These are phyloP conservation scores for Forbesichthys agassizii DNA, from an alignment of 2,113 vertebrate species.

Conservation along the genomic window DNA sequence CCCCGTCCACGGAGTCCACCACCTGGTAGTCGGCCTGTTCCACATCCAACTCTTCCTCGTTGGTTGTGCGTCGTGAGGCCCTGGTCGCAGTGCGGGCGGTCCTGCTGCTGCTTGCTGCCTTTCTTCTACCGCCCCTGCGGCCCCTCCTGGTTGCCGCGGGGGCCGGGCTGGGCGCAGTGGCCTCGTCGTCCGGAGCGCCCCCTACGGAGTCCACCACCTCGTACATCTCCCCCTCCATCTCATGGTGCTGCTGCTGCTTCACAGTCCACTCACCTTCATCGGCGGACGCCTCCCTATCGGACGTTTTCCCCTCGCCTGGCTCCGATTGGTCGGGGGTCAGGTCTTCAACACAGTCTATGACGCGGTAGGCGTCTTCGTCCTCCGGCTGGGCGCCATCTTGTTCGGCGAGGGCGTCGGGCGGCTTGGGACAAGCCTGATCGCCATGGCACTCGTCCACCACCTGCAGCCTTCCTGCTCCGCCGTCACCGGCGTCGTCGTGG, in stretches of 20 bases:
- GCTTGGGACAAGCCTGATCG: too few relatives aligned
- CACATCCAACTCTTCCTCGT: not conserved
- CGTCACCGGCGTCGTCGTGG: not conserved
- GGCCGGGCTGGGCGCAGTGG: too few relatives aligned
- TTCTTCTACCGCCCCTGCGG: constrained; percentile 28
- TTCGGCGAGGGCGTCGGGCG: too few relatives aligned
- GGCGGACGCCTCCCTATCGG: too few relatives aligned
- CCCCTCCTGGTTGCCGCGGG: too few relatives aligned
- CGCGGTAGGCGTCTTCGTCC: constrained; percentile 13
- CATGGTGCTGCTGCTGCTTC: not conserved
- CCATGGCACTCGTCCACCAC: too few relatives aligned
- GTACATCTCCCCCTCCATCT: constrained; percentile 25
- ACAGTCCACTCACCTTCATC: too few relatives aligned
- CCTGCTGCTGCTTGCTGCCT: constrained; percentile 30
- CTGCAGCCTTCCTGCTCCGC: not conserved
- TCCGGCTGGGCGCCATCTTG: constrained; percentile 3
- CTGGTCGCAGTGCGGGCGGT: not conserved
- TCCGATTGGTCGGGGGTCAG: constrained; percentile 23
- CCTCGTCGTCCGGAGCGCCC: constrained; percentile 13
- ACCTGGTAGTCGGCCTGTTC: constrained; percentile 32
- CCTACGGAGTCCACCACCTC: constrained; percentile 43
- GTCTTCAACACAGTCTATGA: constrained; percentile 53
- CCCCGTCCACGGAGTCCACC: constrained; percentile 46
- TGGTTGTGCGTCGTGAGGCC: not conserved
- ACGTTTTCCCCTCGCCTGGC: constrained; percentile 13